Percentiles rank a stretch among this genome's conserved stretches.
phyloP scores from a whole-genome alignment of 1,140 invertebrate genomes.

The Zaprionus nigranus region DNA sequence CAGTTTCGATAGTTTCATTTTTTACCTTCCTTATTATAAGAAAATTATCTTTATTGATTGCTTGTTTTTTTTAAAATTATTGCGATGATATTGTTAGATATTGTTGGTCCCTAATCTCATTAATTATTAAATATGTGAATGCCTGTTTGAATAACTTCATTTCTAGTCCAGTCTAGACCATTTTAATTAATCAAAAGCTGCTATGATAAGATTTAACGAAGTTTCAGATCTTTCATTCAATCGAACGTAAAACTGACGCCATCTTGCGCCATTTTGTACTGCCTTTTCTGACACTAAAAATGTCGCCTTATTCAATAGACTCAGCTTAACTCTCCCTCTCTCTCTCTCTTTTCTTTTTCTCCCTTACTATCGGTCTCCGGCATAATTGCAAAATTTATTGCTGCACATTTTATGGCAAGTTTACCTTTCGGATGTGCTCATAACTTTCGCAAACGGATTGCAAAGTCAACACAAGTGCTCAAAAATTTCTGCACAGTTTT shows the following conservation, averaged over 20 bases:
- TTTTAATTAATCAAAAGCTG: no score
- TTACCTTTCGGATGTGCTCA: slow-evolving; percentile 50
- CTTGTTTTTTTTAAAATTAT: no score
- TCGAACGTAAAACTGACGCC: slow-evolving; percentile 54
- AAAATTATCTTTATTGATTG: no score
- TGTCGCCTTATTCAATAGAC: slow-evolving; percentile 17
- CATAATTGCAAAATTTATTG: slow-evolving; percentile 63
- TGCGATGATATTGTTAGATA: no score
- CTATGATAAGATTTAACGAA: no score
- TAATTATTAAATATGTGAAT: no score
- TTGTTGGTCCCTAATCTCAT: no score
- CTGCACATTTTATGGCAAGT: slow-evolving; percentile 43
- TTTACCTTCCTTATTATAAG: no score
- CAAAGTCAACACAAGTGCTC: slow-evolving; percentile 40
- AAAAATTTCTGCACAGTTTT: slow-evolving; percentile 38
- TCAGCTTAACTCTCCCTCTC: not conserved
- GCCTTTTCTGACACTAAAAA: slow-evolving; percentile 45
- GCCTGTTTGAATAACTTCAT: no score
- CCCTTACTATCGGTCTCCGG: not conserved
- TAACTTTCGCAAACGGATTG: slow-evolving; percentile 28
- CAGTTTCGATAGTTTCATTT: no score
- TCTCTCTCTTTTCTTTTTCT: no score
- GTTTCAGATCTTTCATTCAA: slow-evolving; percentile 17
- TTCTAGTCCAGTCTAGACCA: no score
- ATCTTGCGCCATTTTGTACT: slow-evolving; percentile 53